Base-by-base conservation (phyloP, 2,797 vertebrate genomes). In the Phyllotis vaccarum region DNA sequence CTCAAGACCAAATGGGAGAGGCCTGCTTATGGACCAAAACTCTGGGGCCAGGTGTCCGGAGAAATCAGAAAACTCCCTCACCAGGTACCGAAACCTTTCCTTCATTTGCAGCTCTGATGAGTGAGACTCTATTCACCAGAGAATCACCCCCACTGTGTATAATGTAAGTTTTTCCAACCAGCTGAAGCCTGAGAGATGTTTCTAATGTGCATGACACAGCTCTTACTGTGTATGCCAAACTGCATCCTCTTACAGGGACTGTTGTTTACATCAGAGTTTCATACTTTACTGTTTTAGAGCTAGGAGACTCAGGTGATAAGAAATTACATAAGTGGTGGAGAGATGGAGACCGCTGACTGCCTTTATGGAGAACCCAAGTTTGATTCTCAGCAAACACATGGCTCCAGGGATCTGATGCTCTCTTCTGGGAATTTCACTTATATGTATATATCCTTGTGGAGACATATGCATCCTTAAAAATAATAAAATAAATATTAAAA, bases 1-100 rank as follows among this genome's bases (percentile, higher is more conserved):
- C 22, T 27, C 95, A 27, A 97, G 93, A 49, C 97, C 98, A 92
- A 97, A 98, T 95, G 98, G 97, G 49, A 98, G 95, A 72, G 96
- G 97, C 89, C 60, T 95, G 7, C 76, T 70, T 43, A 95, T 64
- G 75, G 91, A 95, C 85, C 97, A 97, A 68, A 97, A 82, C 95
- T 92, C 89, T 19, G 64, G n/a, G 74, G 13, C 88, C 58, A 89
- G 88, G 34, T 60, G 92, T 94, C 93, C 81, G 0, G 78, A 97
- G 58, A 97, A 96, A 85, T 11, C 95, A 0, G 90, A 98, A 52
- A 86, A 60, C 6, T 2, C 66, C 6, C n/a, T 58, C 40, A 17
- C 94, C 82, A 98, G 98, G 98, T 98, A 96, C 2, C 7, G 19
- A 9, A 0, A 21, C 27, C 83, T n/a, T 89, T 37, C 56, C 29